Evolutionary conservation across 2,888 invertebrate species (phyloP).

Genomic region (Atrina japonica): DNA sequence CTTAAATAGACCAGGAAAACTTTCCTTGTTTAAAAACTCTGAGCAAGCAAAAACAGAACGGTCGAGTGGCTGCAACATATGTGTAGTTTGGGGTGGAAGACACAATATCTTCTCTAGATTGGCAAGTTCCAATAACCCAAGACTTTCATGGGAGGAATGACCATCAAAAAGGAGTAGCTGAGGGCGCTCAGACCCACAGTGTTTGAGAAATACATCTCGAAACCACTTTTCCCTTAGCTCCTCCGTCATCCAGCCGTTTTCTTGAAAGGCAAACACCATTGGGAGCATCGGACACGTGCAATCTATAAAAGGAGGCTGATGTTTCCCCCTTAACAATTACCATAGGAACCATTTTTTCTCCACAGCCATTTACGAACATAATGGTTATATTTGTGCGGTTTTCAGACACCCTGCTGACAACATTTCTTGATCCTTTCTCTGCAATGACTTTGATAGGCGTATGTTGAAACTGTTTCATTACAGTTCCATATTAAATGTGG

Average conservation of each 20-base stretch:
- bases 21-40: constrained; percentile 40
- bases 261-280: constrained; percentile 51
- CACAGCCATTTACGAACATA: constrained; percentile 43
- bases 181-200: constrained; percentile 57
- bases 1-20: constrained; percentile 42
- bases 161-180: constrained; percentile 58
- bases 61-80: constrained; percentile 46
- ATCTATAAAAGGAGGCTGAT: constrained; percentile 39
- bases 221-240: constrained; percentile 57
- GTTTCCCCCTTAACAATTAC: constrained; percentile 54
- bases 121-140: constrained; percentile 48
- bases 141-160: constrained; percentile 52
- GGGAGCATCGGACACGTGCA: constrained; percentile 50
- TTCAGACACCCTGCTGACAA: constrained; percentile 2
- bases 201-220: constrained; percentile 45
- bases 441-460: constrained; percentile 8
- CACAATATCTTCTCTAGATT: constrained; percentile 39
- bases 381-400: neutral
- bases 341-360: constrained; percentile 44
- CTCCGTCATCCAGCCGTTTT: constrained; percentile 58
- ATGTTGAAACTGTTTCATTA: constrained; percentile 24
- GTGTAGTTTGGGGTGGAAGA: constrained; percentile 48
- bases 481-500: constrained; percentile 15
- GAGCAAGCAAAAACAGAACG: constrained; percentile 46
- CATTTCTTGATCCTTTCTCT: constrained; percentile 11